phyloP scores from a whole-genome alignment of 2,113 vertebrate species.

The Odocoileus virginianus region DNA sequence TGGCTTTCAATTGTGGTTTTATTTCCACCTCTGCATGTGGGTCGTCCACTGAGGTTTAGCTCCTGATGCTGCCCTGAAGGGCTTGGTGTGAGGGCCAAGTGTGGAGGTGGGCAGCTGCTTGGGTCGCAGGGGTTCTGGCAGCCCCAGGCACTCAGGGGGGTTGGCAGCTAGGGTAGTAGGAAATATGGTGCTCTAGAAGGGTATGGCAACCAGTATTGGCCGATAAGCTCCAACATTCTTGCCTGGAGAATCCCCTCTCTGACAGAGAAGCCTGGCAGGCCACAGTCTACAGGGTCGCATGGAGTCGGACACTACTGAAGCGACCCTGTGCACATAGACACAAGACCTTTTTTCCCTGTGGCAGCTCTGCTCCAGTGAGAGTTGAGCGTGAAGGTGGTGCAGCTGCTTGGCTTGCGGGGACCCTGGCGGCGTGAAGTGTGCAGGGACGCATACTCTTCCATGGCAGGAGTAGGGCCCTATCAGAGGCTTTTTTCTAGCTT shows the following conservation, averaged over 20 bases:
- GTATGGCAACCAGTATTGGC: background rate
- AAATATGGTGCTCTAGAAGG: background rate
- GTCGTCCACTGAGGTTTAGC: background rate
- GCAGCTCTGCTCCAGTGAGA: background rate
- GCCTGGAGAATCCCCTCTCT: background rate
- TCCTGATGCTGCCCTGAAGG: background rate
- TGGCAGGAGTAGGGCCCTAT: background rate
- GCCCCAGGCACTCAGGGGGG: background rate
- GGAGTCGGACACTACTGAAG: background rate
- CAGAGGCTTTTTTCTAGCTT: background rate
- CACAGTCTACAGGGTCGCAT: background rate
- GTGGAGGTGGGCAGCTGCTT: background rate
- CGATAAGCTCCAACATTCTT: rapidly evolving
- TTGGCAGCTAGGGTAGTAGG: background rate
- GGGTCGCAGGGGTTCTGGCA: background rate
- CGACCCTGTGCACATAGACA: background rate
- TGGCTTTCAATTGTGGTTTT: background rate
- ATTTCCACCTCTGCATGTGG: background rate
- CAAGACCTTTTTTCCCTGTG: background rate
- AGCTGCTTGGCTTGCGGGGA: background rate
- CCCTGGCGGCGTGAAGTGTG: background rate
- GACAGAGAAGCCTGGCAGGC: background rate
- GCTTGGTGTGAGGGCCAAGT: background rate
- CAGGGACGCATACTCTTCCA: background rate
- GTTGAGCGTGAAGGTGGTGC: background rate